Conservation (phyloP, 2,113 vertebrate species). For the Sterrhoptilus dennistouni region DNA sequence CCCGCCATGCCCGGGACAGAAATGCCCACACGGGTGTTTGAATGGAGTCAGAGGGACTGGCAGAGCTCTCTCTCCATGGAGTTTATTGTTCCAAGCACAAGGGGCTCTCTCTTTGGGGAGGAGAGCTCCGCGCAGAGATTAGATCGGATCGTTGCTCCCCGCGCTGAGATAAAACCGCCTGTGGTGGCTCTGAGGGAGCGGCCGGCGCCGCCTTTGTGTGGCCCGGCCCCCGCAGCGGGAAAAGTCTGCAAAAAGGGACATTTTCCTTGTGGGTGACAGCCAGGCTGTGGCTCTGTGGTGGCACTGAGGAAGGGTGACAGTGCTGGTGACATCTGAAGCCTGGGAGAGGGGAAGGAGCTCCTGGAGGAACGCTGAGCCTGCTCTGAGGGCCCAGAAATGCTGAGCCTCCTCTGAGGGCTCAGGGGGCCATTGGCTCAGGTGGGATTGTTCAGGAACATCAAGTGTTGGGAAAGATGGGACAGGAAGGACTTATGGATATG, state of each 20-base stretch:
- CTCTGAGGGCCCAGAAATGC: not conserved
- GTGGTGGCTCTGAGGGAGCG: conserved; percentile 15
- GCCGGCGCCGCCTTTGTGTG: conserved; percentile 34
- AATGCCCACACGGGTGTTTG: conserved; percentile 31
- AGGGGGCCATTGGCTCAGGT: accelerated
- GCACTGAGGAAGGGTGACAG: not conserved
- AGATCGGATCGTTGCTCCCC: not conserved
- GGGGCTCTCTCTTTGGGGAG: not conserved
- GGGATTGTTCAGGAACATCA: not conserved
- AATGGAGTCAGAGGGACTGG: not conserved
- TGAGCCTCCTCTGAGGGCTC: not conserved
- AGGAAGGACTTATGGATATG: too few relatives aligned
- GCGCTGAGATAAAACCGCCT: conserved; percentile 39
- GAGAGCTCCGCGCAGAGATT: not conserved
- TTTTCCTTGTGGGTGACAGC: not conserved
- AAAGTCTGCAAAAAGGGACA: conserved; percentile 5
- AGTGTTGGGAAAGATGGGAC: too few relatives aligned
- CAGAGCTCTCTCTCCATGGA: conserved; percentile 4
- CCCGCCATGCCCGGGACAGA: not conserved
- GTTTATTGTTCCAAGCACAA: conserved; percentile 63
- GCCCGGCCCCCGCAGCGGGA: not conserved
- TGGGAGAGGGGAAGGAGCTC: not conserved
- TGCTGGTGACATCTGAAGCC: accelerated
- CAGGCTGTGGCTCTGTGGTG: not conserved
- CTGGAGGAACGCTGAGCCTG: too few relatives aligned